A percentile compares a stretch with the other conserved stretches of the same genome.
Conservation (phyloP, 1,140 invertebrate genomes). For the Ephestia elutella region DNA sequence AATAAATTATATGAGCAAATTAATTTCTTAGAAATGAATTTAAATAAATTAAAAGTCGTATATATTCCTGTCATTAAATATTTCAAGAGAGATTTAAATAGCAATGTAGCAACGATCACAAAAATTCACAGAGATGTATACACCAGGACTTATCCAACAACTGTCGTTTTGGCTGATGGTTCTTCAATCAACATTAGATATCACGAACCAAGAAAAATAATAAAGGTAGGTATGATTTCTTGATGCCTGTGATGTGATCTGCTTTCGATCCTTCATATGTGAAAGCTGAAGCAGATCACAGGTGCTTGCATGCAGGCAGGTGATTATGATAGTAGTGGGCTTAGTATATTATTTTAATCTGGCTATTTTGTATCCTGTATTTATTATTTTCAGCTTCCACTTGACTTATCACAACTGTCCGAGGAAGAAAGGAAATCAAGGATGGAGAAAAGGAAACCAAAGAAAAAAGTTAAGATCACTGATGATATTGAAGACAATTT, state of each 20-base stretch:
- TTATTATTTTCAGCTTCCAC: conserved; percentile 79
- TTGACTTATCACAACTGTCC: conserved; percentile 81
- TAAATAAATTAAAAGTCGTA: conserved; percentile 20
- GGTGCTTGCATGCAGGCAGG: too few species aligned
- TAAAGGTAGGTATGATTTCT: conserved; percentile 79
- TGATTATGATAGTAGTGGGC: too few species aligned
- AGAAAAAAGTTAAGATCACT: conserved; percentile 81
- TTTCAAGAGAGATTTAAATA: conserved; percentile 72
- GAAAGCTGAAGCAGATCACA: too few species aligned
- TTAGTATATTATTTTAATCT: not conserved
- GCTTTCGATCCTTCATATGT: too few species aligned
- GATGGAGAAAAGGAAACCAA: conserved; percentile 82
- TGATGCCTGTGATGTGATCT: too few species aligned
- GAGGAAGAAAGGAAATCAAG: conserved; percentile 80
- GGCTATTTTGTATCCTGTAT: too few species aligned
- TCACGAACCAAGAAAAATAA: conserved; percentile 87
- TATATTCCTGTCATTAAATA: conserved; percentile 19
- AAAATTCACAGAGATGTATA: conserved; percentile 82
- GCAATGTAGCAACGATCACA: conserved; percentile 80
- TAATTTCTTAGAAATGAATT: conserved; percentile 22
- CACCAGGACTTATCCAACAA: conserved; percentile 82
- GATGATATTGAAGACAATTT: conserved; percentile 87
- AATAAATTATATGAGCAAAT: too few species aligned
- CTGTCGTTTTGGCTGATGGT: conserved; percentile 87
- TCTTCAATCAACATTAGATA: conserved; percentile 88